Conservation (phyloP, 2,113 vertebrate genomes). For the Centropus unirufus region DNA sequence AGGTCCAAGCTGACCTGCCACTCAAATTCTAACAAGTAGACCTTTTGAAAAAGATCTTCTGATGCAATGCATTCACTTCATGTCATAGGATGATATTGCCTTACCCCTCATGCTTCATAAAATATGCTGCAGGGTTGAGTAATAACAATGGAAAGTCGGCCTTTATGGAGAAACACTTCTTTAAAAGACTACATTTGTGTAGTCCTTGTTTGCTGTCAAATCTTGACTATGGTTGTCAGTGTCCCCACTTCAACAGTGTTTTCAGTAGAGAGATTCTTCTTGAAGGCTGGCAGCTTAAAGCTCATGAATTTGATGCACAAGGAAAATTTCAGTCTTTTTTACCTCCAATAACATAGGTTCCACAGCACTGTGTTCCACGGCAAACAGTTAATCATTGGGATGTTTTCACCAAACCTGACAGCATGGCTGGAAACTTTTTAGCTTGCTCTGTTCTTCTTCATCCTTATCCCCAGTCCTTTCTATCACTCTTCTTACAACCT, state of each 20-base stretch:
- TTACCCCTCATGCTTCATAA: neutral
- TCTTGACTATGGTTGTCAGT: neutral
- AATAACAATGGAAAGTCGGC: neutral
- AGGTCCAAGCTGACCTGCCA: neutral
- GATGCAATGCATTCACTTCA: neutral
- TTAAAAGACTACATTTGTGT: neutral
- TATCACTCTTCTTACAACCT: neutral
- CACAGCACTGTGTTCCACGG: neutral
- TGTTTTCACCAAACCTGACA: neutral
- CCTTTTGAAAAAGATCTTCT: neutral
- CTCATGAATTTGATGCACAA: neutral
- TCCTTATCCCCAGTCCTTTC: neutral
- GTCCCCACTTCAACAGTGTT: neutral
- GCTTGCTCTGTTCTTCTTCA: neutral
- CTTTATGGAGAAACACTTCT: neutral
- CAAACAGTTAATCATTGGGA: neutral
- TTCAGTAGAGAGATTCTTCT: neutral
- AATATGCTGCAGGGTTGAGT: neutral
- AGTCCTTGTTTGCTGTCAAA: neutral
- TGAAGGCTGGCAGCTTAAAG: neutral
- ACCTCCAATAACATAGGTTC: neutral
- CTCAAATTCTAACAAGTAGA: neutral
- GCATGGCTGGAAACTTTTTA: slow-evolving; percentile 10
- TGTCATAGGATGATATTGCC: neutral
- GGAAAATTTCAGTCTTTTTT: neutral